phyloP scores from a whole-genome alignment of 2,113 vertebrate genomes.

The Columba livia region DNA sequence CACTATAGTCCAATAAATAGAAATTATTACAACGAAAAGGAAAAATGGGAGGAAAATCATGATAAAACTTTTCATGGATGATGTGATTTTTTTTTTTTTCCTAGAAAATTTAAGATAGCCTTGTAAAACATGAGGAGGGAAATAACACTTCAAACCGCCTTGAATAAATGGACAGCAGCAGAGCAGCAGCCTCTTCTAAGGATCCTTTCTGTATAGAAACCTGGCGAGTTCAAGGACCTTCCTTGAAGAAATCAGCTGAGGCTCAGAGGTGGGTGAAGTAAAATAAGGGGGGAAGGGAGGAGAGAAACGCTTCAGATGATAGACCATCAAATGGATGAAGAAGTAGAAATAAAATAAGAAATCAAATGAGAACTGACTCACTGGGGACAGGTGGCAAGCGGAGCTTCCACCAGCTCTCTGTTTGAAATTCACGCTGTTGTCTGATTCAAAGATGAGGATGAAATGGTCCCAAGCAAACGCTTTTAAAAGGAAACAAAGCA shows the following conservation, averaged over 20 bases:
- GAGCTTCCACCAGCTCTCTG: neutral
- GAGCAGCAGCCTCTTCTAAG: neutral
- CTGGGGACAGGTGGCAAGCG: constrained; percentile 46
- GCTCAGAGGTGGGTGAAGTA: neutral
- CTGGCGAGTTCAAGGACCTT: neutral
- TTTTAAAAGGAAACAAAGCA: constrained; percentile 52
- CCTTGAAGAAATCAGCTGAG: neutral
- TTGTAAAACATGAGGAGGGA: neutral
- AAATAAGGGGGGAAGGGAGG: neutral
- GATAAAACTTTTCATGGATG: neutral
- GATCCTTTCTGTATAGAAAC: neutral
- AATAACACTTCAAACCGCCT: neutral
- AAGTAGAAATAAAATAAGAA: neutral
- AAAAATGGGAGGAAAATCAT: neutral
- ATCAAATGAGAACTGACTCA: neutral
- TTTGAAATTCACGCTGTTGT: constrained; percentile 9
- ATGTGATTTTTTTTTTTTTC: neutral
- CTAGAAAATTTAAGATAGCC: neutral
- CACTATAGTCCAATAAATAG: neutral
- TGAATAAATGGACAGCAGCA: neutral
- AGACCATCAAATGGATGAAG: neutral
- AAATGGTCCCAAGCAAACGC: constrained; percentile 6
- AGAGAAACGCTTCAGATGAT: neutral
- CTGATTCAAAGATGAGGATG: neutral
- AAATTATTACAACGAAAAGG: neutral